Percentiles rank a stretch among this genome's conserved stretches.
Evolutionary conservation across 2,888 invertebrate species (phyloP).

Genomic region (Erebia epiphron): DNA sequence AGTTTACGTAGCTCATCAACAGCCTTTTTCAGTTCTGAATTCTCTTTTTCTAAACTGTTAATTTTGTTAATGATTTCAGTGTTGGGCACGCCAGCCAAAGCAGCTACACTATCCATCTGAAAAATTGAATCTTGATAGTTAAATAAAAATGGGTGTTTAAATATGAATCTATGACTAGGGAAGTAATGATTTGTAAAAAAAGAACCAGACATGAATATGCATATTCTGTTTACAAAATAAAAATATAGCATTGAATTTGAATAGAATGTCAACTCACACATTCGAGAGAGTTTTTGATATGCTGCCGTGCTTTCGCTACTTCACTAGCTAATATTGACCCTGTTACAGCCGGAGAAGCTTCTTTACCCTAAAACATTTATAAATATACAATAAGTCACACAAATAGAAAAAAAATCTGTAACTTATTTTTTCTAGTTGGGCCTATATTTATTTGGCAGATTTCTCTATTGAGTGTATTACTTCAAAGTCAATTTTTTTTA

Average conservation of each 20-base stretch:
- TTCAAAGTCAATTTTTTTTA: no score
- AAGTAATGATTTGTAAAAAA: not conserved
- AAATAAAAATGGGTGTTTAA: no score
- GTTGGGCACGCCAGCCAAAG: constrained; percentile 79
- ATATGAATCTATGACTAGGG: no score
- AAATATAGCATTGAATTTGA: no score
- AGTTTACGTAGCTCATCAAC: constrained; percentile 73
- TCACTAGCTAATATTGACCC: constrained; percentile 89
- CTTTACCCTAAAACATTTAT: constrained; percentile 22
- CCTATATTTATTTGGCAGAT: no score
- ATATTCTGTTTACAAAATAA: no score
- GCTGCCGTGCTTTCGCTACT: constrained; percentile 93
- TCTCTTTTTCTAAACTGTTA: constrained; percentile 82
- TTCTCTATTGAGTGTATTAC: no score
- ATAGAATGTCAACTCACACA: constrained; percentile 82
- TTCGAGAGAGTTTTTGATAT: constrained; percentile 89
- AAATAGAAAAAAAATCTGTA: no score
- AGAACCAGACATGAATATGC: no score
- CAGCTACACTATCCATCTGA: constrained; percentile 86
- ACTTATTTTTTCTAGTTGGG: no score
- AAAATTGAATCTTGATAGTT: constrained; percentile 37
- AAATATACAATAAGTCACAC: not conserved
- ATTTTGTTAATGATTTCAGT: constrained; percentile 82
- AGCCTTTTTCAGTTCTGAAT: constrained; percentile 75
- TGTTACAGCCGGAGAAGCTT: constrained; percentile 36